Conservation (phyloP, 2,888 invertebrate species). For the Nomada goodeniana region DNA sequence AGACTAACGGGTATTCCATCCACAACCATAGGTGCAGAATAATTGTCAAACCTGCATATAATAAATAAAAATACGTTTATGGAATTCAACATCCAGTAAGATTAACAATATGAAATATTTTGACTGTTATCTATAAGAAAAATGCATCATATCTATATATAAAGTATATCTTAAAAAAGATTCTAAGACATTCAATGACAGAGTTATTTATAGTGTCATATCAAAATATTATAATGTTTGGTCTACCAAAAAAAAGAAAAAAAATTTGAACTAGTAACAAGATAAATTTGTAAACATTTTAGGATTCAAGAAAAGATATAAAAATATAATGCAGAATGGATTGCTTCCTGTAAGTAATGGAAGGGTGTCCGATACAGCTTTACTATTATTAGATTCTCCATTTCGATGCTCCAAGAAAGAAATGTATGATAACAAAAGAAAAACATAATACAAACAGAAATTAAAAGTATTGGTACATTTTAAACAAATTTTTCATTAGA, state of each 20-base stretch:
- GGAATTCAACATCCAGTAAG: not conserved
- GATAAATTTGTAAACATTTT: constrained; percentile 16
- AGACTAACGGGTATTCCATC: constrained; percentile 98
- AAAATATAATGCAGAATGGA: constrained; percentile 76
- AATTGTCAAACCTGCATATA: constrained; percentile 95
- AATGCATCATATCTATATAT: constrained; percentile 7
- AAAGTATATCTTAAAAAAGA: not conserved
- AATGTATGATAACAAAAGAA: constrained; percentile 58
- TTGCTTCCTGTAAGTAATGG: constrained; percentile 76
- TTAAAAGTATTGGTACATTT: not conserved
- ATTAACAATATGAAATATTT: not conserved
- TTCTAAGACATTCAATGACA: not conserved
- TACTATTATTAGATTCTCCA: constrained; percentile 79
- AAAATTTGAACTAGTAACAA: not conserved
- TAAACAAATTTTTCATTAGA: constrained; percentile 1
- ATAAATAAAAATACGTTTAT: constrained; percentile 36
- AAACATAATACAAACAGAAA: constrained; percentile 17
- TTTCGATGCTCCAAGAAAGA: constrained; percentile 71
- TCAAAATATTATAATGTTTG: not conserved
- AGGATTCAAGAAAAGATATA: constrained; percentile 62
- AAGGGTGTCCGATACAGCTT: constrained; percentile 69
- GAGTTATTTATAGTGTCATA: not conserved
- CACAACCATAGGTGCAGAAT: constrained; percentile 99
- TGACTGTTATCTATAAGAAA: not conserved
- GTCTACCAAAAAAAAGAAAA: not conserved